These are phyloP conservation scores for Patiria miniata DNA, from an alignment of 35 echinoderm and acorn worm species.

Conservation along the genomic window DNA sequence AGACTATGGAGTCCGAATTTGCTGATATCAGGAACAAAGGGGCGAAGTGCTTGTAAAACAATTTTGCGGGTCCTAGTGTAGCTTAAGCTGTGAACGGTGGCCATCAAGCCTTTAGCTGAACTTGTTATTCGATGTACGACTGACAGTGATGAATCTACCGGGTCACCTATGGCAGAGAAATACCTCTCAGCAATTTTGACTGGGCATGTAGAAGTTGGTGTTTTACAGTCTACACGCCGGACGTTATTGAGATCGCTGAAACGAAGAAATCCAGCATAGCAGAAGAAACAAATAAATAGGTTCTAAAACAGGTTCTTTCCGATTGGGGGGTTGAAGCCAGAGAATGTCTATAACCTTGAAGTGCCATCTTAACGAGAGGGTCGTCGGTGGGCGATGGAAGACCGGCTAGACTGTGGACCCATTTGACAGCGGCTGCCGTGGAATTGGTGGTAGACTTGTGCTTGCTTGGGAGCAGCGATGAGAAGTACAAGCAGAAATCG, in stretches of 20 bases:
- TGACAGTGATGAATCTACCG: neutral
- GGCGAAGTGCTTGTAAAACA: too few species aligned
- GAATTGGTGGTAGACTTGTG: constrained; percentile 5
- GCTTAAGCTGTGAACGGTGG: neutral
- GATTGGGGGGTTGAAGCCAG: neutral
- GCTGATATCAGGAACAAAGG: constrained; percentile 26
- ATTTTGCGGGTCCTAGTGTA: too few species aligned
- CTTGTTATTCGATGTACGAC: too few species aligned
- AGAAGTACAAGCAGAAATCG: too few species aligned
- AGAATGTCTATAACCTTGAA: neutral
- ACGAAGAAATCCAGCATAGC: too few species aligned
- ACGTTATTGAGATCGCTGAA: too few species aligned
- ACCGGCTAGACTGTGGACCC: too few species aligned
- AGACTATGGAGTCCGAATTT: constrained; percentile 15
- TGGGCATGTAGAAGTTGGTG: neutral
- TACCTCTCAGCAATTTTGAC: too few species aligned
- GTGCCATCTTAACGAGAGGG: too few species aligned
- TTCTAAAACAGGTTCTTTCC: constrained; percentile 4
- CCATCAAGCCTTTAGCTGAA: neutral
- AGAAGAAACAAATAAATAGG: neutral
- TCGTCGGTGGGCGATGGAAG: too few species aligned
- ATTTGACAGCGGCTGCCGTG: constrained; percentile 3
- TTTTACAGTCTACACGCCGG: neutral
- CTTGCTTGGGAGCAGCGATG: neutral
- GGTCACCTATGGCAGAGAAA: neutral